A percentile compares a stretch with the other conserved stretches of the same genome.
Conservation (phyloP, 64 coral and sea anemone genomes). For the Stichodactyla helianthus region DNA sequence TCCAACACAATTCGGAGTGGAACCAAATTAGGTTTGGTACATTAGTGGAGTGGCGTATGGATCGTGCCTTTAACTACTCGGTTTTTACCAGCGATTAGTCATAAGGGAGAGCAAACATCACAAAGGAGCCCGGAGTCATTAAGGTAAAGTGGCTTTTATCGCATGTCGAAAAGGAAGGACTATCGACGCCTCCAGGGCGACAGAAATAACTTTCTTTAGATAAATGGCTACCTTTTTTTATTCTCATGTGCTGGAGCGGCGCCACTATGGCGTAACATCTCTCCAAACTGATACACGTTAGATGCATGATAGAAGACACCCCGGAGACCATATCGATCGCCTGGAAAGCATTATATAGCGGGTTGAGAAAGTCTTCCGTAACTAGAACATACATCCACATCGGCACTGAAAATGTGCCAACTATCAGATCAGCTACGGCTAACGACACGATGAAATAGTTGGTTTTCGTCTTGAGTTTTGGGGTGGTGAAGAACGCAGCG, state of each 20-base stretch:
- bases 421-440: constrained; percentile 71
- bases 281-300: constrained; percentile 79
- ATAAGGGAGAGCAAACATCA: too few relatives aligned
- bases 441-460: constrained; percentile 92
- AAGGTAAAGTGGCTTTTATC: too few relatives aligned
- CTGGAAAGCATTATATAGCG: constrained; percentile 36
- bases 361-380: constrained; percentile 35
- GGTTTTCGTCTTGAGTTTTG: constrained; percentile 83
- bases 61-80: too few relatives aligned
- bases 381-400: constrained; percentile 81
- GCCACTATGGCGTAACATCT: constrained; percentile 82
- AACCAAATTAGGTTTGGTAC: too few relatives aligned
- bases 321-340: constrained; percentile 73
- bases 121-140: too few relatives aligned
- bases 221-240: constrained; percentile 41
- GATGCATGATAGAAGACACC: constrained; percentile 70
- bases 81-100: too few relatives aligned
- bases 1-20: too few relatives aligned
- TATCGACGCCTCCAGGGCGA: too few relatives aligned
- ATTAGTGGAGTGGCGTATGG: too few relatives aligned
- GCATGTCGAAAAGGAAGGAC: too few relatives aligned
- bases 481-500: constrained; percentile 57
- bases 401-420: constrained; percentile 74
- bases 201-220: too few relatives aligned
- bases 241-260: constrained; percentile 70